Percentiles rank a stretch among this genome's conserved stretches.
Conservation (phyloP, 2,888 invertebrate genomes). For the Piscicola geometra region DNA sequence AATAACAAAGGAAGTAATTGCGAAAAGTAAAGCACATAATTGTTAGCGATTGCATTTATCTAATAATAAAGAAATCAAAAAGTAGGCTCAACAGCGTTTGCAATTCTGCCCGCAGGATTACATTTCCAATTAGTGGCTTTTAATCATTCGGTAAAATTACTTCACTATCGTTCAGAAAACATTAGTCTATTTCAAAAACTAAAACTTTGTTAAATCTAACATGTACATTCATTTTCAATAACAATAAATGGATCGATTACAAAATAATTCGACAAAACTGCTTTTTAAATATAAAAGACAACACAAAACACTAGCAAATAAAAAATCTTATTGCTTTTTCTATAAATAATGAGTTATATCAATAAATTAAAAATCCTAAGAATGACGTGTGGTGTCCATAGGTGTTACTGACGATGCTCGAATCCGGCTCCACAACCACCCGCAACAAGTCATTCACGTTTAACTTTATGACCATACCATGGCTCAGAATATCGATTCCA, state of each 20-base stretch:
- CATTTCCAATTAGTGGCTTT: neutral
- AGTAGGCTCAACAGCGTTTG: neutral
- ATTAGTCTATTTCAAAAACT: neutral
- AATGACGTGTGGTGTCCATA: conserved; percentile 37
- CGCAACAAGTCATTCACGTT: conserved; percentile 22
- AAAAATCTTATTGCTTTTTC: conserved; percentile 15
- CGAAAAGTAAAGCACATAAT: neutral
- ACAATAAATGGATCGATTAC: neutral
- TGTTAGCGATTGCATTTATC: neutral
- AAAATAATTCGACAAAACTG: neutral
- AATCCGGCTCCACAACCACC: conserved; percentile 23
- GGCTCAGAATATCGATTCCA: conserved; percentile 34
- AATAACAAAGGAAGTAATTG: neutral
- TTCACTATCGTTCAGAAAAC: neutral
- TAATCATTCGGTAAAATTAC: neutral
- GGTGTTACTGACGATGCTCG: conserved; percentile 19
- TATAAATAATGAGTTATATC: too few relatives aligned
- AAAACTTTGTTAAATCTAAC: neutral
- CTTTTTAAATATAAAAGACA: neutral
- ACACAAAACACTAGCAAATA: conserved; percentile 9
- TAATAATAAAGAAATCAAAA: neutral
- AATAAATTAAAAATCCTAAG: conserved; percentile 31
- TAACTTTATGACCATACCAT: conserved; percentile 32
- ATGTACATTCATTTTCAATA: neutral
- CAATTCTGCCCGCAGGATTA: conserved; percentile 26